Evolutionary conservation across 2,113 vertebrate genomes (phyloP).

Genomic region (Brevimyrus niger): DNA sequence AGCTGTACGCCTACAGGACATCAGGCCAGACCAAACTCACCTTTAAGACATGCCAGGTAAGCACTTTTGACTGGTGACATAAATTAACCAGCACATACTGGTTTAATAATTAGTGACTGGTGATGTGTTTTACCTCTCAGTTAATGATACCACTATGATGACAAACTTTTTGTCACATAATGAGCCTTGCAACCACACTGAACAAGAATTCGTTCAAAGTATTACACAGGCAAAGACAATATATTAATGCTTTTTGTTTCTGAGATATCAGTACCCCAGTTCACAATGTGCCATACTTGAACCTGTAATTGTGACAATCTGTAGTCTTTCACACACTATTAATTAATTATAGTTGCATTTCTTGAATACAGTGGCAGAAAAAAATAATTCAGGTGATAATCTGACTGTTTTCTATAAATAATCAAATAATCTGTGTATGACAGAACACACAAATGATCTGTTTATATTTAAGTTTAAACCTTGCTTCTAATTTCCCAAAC

Average conservation of each 20-base stretch:
- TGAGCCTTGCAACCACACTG: not conserved
- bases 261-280: not conserved
- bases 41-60: not conserved
- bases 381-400: not conserved
- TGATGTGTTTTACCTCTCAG: not conserved
- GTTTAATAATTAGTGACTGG: not conserved
- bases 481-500: not conserved
- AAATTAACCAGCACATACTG: not conserved
- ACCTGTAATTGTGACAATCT: not conserved
- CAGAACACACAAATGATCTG: not conserved
- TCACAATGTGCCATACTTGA: not conserved
- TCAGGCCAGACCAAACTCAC: not conserved
- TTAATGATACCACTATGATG: not conserved
- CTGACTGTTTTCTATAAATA: not conserved
- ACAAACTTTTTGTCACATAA: not conserved
- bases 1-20: not conserved
- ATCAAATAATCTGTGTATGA: not conserved
- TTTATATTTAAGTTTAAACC: not conserved
- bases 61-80: not conserved
- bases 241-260: not conserved
- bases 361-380: not conserved
- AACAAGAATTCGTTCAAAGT: not conserved
- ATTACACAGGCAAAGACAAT: not conserved
- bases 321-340: not conserved
- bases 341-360: not conserved